These are phyloP conservation scores for Drosophila rubida DNA, from an alignment of 2,888 invertebrate genomes.

Conservation along the genomic window DNA sequence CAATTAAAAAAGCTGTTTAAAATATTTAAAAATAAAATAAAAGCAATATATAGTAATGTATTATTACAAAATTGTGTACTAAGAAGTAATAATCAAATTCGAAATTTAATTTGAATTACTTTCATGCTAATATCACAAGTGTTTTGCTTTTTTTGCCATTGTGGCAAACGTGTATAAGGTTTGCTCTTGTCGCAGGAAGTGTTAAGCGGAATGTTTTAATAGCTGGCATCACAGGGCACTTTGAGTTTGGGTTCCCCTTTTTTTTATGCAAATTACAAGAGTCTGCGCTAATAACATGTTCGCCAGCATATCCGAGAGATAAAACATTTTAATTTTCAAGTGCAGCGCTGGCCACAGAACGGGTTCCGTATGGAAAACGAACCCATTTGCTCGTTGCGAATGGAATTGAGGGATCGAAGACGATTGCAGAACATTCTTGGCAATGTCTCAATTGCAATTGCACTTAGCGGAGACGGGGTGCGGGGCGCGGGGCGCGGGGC, in stretches of 20 bases:
- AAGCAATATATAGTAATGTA: too few species aligned
- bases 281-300: constrained; percentile 76
- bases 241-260: constrained; percentile 41
- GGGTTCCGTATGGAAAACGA: neutral
- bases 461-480: constrained; percentile 18
- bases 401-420: neutral
- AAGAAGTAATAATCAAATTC: too few species aligned
- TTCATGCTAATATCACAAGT: too few species aligned
- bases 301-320: constrained; percentile 55
- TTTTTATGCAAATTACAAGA: constrained; percentile 75
- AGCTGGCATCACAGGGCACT: constrained; percentile 45
- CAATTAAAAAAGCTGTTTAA: too few species aligned
- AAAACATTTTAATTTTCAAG: constrained; percentile 75
- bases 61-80: too few species aligned
- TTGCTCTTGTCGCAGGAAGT: constrained; percentile 75
- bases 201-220: constrained; percentile 81
- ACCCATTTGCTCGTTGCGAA: neutral
- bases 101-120: too few species aligned
- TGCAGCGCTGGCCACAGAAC: constrained; percentile 29
- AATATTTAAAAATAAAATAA: neutral
- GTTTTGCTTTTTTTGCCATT: constrained; percentile 50
- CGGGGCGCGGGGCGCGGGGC: neutral
- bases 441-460: constrained; percentile 72
- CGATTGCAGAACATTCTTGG: constrained; percentile 37
- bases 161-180: constrained; percentile 30